These are phyloP conservation scores for Rutilus rutilus DNA, from an alignment of 2,113 vertebrate genomes.

Conservation along the genomic window DNA sequence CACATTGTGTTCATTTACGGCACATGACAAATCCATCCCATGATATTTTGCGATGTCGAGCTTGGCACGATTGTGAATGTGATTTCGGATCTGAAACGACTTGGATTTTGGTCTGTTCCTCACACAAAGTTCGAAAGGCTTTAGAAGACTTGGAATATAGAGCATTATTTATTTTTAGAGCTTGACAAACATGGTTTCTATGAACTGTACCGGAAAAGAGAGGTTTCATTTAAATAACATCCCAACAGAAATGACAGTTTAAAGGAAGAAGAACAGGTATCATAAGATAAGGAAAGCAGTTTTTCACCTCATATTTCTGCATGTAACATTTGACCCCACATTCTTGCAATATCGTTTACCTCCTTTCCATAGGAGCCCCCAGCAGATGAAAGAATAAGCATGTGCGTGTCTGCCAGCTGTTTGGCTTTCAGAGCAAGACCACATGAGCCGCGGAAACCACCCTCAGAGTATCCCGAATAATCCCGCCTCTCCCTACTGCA, in stretches of 20 bases:
- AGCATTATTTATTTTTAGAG: no score
- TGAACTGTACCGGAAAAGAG: background rate
- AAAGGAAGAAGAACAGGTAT: background rate
- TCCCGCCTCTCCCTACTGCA: constrained; percentile 41
- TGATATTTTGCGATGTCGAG: background rate
- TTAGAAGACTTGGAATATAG: no score
- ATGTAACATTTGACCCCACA: background rate
- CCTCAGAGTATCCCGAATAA: constrained; percentile 28
- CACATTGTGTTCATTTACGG: background rate
- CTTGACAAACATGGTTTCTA: no score
- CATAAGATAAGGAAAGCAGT: background rate
- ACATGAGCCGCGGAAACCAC: constrained; percentile 30
- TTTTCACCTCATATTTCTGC: constrained; percentile 9
- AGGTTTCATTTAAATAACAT: background rate
- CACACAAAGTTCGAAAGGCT: background rate
- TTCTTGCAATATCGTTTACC: constrained; percentile 25
- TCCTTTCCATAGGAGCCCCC: background rate
- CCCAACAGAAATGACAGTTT: background rate
- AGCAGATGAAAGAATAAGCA: constrained; percentile 33
- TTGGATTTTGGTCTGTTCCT: background rate
- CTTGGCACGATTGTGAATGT: background rate
- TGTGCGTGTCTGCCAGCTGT: constrained; percentile 42
- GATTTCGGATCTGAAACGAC: background rate
- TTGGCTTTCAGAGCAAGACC: constrained; percentile 43
- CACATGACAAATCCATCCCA: background rate